Percentiles rank a stretch among this genome's conserved stretches.
phyloP scores from a whole-genome alignment of 2,113 vertebrate genomes.

The Cryptotis parvus region DNA sequence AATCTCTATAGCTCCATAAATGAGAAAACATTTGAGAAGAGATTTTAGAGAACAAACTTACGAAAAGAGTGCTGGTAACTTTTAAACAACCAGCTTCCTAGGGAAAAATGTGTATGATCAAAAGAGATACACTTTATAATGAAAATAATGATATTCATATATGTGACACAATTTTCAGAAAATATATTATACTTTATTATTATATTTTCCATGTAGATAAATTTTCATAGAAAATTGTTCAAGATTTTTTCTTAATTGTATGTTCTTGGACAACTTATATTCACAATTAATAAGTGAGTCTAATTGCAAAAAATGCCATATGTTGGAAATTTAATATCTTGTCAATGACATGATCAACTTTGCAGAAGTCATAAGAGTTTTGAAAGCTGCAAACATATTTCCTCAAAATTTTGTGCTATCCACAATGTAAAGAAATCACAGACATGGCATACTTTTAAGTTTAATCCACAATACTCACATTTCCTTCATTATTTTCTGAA shows the following conservation, averaged over 20 bases:
- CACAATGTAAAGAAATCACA: neutral
- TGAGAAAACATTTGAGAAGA: neutral
- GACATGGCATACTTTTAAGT: neutral
- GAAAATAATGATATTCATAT: neutral
- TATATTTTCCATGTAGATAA: neutral
- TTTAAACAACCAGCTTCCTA: neutral
- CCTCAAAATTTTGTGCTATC: neutral
- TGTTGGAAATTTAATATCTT: neutral
- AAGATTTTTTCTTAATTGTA: neutral
- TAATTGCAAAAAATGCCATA: neutral
- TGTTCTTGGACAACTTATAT: neutral
- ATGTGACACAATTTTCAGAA: neutral
- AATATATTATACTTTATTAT: neutral
- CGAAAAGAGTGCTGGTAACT: neutral
- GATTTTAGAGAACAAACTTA: neutral
- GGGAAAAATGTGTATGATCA: neutral
- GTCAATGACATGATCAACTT: neutral
- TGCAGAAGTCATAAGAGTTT: neutral
- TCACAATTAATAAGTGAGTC: neutral
- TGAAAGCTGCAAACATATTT: neutral
- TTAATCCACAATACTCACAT: neutral
- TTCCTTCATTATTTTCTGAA: neutral
- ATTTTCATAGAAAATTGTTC: neutral
- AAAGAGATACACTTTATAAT: neutral
- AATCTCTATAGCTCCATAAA: neutral